Percentiles rank a stretch among this genome's conserved stretches.
Conservation (phyloP, 1,140 invertebrate species). For the Sinella curviseta region DNA sequence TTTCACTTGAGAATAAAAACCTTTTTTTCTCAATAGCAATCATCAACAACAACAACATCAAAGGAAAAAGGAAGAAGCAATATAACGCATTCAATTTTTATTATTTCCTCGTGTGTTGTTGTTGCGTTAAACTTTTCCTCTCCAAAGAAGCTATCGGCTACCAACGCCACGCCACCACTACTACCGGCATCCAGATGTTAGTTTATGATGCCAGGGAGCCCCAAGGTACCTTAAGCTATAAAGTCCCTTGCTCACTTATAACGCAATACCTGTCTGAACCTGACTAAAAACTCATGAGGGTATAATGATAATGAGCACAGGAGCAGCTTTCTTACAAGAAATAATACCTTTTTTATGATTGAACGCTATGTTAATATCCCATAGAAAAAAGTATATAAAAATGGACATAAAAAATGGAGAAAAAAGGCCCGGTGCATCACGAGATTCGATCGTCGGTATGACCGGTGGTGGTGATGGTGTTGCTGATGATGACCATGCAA, state of each 20-base stretch:
- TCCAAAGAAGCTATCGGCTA: too few species aligned
- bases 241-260: neutral
- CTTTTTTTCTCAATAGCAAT: neutral
- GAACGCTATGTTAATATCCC: neutral
- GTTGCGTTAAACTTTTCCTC: too few species aligned
- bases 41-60: neutral
- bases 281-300: neutral
- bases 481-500: neutral
- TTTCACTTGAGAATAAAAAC: neutral
- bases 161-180: neutral
- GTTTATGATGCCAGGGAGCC: neutral
- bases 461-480: neutral
- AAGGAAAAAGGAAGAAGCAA: neutral
- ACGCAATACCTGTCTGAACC: constrained; percentile 19
- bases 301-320: neutral
- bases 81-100: constrained; percentile 7
- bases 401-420: neutral
- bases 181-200: constrained; percentile 19
- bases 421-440: constrained; percentile 3
- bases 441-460: neutral
- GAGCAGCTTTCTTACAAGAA: neutral
- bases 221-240: neutral
- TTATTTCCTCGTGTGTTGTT: neutral
- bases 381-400: neutral
- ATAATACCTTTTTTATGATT: neutral